Percentiles rank a stretch among this genome's conserved stretches.
Evolutionary conservation across 2,888 invertebrate genomes (phyloP).

Genomic region (Acrocera orbiculus): DNA sequence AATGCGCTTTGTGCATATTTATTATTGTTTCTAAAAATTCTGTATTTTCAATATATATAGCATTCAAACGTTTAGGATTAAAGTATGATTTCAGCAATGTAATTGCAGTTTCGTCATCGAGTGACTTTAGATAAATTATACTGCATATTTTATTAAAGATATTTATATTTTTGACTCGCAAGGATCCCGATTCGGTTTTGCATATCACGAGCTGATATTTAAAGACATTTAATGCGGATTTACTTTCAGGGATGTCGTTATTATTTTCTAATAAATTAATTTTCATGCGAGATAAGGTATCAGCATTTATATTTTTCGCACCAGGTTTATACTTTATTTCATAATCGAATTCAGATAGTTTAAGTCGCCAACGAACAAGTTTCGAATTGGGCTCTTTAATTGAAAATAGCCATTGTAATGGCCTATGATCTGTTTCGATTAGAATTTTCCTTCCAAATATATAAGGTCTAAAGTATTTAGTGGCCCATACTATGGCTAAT

Average conservation of each 20-base stretch:
- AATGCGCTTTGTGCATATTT: background rate
- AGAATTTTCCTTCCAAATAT: conserved; percentile 17
- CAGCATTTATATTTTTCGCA: conserved; percentile 6
- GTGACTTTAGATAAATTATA: conserved; percentile 4
- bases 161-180: conserved; percentile 2
- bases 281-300: conserved; percentile 7
- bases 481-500: conserved; percentile 14
- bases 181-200: background rate
- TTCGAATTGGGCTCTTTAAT: conserved; percentile 16
- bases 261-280: background rate
- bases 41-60: conserved; percentile 4
- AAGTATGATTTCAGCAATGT: conserved; percentile 8
- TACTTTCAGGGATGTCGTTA: background rate
- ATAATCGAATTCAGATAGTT: conserved; percentile 17
- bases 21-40: background rate
- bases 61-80: conserved; percentile 5
- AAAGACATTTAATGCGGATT: background rate
- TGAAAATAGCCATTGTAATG: conserved; percentile 14
- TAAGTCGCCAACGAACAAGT: conserved; percentile 17
- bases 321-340: conserved; percentile 14
- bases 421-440: conserved; percentile 19
- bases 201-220: background rate
- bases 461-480: conserved; percentile 17
- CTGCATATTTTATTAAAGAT: conserved; percentile 5
- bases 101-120: conserved; percentile 2